Evolutionary conservation across 2,888 invertebrate genomes (phyloP), one percentile per base, ranked within the genome.

Genomic region (Polydesmus complanatus): DNA sequence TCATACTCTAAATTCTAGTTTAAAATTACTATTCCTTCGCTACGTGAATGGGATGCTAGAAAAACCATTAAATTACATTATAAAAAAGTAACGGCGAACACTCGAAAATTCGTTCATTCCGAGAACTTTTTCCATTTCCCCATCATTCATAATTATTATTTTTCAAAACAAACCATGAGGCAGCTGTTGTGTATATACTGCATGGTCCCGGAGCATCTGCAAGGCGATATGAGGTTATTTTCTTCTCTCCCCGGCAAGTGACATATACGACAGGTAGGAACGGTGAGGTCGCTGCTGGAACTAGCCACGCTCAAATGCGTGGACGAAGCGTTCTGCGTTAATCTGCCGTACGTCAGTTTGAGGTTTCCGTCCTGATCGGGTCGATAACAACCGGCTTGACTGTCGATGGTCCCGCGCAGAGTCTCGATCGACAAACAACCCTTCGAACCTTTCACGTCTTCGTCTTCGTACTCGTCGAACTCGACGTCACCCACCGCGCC

Each of bases 191-290:
- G 79, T 47, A 80, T 77, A 68, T 72, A 77, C 65, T 75, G 72
- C 68, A 79, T 72, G 18, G 78, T 75, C 22, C 79, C 79, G 26
- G 77, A 71, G 67, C 79, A 79, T 49, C 78, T 69, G 66, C 79
- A 79, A 0, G 79, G 79, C 3, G 77, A 73, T 60, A 79, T 77
- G 37, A 79, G 71, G 2, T 73, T 70, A 61, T 72, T 67, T 62
- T 68, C 61, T 57, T 70, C 67, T 57, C 69, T 67, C 14, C 67
- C 69, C 5, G 70, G 69, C 65, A 72, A 67, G 65, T 79, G 79
- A 66, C 79, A 79, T 60, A 79, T 79, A 59, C 79, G 71, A 67
- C 79, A 79, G 61, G 77, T 72, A n/a, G 73, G 72, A 52, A 68
- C 47, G 25, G 63, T 61, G 19, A 56, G 55, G 47, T 62, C 62